Percentiles rank a stretch among this genome's conserved stretches.
phyloP scores from a whole-genome alignment of 2,888 invertebrate genomes.

The Tridacna crocea region DNA sequence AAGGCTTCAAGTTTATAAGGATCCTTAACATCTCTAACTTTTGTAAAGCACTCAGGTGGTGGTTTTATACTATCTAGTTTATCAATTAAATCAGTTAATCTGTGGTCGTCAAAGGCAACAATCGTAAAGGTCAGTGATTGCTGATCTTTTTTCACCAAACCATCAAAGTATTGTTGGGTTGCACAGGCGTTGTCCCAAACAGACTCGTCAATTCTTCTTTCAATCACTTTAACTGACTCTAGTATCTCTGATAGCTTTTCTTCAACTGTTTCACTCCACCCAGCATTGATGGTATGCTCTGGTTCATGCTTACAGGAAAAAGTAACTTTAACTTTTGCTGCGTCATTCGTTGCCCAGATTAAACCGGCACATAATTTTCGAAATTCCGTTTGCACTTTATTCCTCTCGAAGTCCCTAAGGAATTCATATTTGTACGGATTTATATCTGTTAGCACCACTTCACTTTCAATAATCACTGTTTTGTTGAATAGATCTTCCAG shows the following conservation, averaged over 20 bases:
- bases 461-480: background rate
- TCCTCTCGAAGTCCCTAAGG: slow-evolving; percentile 28
- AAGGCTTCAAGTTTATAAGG: slow-evolving; percentile 28
- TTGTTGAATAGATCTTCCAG: slow-evolving; percentile 1
- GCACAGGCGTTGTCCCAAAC: slow-evolving; percentile 24
- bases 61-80: slow-evolving; percentile 36
- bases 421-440: slow-evolving; percentile 29
- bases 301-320: slow-evolving; percentile 22
- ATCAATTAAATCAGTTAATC: slow-evolving; percentile 1
- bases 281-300: background rate
- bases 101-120: slow-evolving; percentile 23
- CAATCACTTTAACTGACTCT: slow-evolving; percentile 14
- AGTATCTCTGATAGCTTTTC: slow-evolving; percentile 2
- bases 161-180: background rate
- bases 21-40: slow-evolving; percentile 23
- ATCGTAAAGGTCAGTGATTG: background rate
- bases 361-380: slow-evolving; percentile 15
- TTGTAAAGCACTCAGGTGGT: slow-evolving; percentile 27
- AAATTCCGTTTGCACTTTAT: slow-evolving; percentile 13
- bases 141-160: slow-evolving; percentile 14
- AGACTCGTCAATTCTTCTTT: slow-evolving; percentile 1
- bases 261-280: slow-evolving; percentile 21
- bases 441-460: background rate
- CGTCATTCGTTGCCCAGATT: slow-evolving; percentile 8
- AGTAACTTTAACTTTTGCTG: slow-evolving; percentile 19